phyloP scores from a whole-genome alignment of 2,113 vertebrate genomes.

The Lamprologus lemairii region DNA sequence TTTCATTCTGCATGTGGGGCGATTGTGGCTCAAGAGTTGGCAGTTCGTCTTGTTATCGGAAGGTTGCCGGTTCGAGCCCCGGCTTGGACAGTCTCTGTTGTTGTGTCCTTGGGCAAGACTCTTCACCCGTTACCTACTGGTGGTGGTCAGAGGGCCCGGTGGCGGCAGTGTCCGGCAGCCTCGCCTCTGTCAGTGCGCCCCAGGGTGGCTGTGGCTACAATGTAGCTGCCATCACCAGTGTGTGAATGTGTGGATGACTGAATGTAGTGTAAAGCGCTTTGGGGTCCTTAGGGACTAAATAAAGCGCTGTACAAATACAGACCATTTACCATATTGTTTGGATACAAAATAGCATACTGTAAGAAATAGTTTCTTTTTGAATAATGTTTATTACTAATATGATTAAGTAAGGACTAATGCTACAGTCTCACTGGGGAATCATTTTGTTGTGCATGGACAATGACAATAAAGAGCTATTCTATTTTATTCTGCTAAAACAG shows the following conservation, averaged over 20 bases:
- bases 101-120: background rate
- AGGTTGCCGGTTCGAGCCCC: background rate
- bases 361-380: background rate
- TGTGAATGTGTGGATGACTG: fast-evolving
- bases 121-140: fast-evolving
- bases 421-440: background rate
- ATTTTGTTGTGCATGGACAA: background rate
- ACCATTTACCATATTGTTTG: background rate
- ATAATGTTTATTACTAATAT: background rate
- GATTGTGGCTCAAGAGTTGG: background rate
- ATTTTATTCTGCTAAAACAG: background rate
- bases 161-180: background rate
- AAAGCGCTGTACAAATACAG: background rate
- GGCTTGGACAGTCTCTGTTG: fast-evolving
- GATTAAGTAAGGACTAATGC: background rate
- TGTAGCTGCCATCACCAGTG: background rate
- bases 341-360: background rate
- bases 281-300: background rate
- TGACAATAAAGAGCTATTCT: background rate
- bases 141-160: fast-evolving
- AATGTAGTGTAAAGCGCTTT: fast-evolving
- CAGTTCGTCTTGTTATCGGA: fast-evolving
- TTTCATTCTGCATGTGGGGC: background rate
- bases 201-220: fast-evolving
- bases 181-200: fast-evolving